phyloP scores from a whole-genome alignment of 2,888 invertebrate species.

The Dromius quadrimaculatus region DNA sequence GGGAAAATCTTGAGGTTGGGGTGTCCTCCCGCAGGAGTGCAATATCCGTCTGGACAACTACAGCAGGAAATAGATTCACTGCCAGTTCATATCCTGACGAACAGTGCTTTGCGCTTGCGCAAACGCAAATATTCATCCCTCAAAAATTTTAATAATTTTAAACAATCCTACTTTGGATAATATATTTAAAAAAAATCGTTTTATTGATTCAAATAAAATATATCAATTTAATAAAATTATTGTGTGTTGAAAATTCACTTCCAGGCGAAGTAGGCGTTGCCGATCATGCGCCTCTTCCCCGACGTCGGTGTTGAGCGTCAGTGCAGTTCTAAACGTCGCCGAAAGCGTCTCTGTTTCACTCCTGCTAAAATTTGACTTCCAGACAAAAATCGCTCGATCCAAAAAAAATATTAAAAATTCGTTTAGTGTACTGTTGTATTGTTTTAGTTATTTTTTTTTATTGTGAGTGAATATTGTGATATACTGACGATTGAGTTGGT shows the following conservation, averaged over 20 bases:
- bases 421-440: not conserved
- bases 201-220: constrained; percentile 12
- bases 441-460: constrained; percentile 5
- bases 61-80: constrained; percentile 51
- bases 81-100: constrained; percentile 45
- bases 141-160: too few species aligned
- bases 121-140: too few species aligned
- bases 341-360: not conserved
- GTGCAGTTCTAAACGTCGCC: constrained; percentile 35
- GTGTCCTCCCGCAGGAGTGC: not conserved
- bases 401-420: constrained; percentile 2
- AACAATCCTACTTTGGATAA: too few species aligned
- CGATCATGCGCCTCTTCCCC: constrained; percentile 30
- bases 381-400: not conserved
- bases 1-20: not conserved
- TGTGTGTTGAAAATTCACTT: constrained; percentile 1
- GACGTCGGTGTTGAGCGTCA: constrained; percentile 10
- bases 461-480: too few species aligned
- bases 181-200: too few species aligned
- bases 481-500: too few species aligned
- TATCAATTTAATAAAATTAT: too few species aligned
- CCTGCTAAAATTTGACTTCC: not conserved
- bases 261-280: constrained; percentile 41
- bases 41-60: constrained; percentile 50
- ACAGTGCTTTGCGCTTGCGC: constrained; percentile 13